These are phyloP conservation scores for Schlechtendalia chinensis DNA, from an alignment of 1,140 invertebrate species.

Conservation along the genomic window DNA sequence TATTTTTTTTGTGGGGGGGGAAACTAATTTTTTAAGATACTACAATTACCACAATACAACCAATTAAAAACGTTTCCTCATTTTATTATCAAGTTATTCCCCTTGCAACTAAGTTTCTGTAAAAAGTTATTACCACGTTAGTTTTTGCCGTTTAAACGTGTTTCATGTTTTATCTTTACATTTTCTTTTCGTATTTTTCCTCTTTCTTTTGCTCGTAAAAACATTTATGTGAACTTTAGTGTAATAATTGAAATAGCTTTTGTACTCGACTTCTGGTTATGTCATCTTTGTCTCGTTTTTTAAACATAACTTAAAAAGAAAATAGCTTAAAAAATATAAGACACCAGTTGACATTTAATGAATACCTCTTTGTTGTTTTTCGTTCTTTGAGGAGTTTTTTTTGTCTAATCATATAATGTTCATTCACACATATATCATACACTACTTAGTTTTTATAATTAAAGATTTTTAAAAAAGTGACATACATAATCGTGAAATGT, in stretches of 20 bases:
- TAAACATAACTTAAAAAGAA: constrained; percentile 27
- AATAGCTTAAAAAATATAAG: constrained; percentile 17
- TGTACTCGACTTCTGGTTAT: constrained; percentile 24
- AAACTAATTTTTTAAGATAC: neutral
- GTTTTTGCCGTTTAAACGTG: neutral
- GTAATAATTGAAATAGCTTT: constrained; percentile 37
- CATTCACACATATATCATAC: neutral
- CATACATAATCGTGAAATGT: neutral
- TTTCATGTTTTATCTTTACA: constrained; percentile 10
- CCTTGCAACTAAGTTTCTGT: constrained; percentile 3
- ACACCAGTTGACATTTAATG: constrained; percentile 31
- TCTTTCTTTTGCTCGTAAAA: constrained; percentile 26
- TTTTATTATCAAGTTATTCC: constrained; percentile 28
- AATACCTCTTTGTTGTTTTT: constrained; percentile 6
- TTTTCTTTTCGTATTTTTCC: neutral
- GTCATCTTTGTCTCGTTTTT: constrained; percentile 23
- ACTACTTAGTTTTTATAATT: constrained; percentile 8
- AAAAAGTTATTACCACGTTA: constrained; percentile 30
- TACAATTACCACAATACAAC: neutral
- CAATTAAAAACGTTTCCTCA: constrained; percentile 21
- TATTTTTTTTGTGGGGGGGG: neutral
- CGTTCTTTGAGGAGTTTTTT: neutral
- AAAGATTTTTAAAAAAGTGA: neutral
- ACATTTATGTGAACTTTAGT: constrained; percentile 28
- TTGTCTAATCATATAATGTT: neutral